Conservation (phyloP, 2,797 vertebrate species). For the Cuniculus paca region DNA sequence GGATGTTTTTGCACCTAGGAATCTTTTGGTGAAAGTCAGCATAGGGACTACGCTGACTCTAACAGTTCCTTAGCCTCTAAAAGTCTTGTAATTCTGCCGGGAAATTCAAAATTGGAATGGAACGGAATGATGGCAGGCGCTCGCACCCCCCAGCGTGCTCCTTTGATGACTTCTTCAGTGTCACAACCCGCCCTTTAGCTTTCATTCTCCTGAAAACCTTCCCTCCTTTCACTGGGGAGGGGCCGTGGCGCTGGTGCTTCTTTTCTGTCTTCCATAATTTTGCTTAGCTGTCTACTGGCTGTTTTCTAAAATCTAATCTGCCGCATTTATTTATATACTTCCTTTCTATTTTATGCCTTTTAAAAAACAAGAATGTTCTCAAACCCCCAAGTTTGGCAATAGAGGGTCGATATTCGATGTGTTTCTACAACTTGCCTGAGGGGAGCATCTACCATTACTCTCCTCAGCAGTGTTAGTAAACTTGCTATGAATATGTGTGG, state of each 20-base stretch:
- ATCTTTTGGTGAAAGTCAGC: not conserved
- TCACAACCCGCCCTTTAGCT: not conserved
- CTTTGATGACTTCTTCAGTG: not conserved
- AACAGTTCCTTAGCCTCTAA: not conserved
- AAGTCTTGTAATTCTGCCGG: not conserved
- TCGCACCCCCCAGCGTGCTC: not conserved
- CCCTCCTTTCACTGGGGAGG: not conserved
- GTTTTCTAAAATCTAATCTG: not conserved
- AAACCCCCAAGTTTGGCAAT: not conserved
- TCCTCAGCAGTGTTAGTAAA: not conserved
- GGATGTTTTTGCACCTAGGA: not conserved
- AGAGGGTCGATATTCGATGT: not conserved
- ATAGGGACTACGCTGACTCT: not conserved
- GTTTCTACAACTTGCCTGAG: not conserved
- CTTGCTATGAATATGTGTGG: not conserved
- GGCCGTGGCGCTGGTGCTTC: not conserved
- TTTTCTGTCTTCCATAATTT: not conserved
- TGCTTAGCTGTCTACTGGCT: not conserved
- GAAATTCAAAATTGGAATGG: not conserved
- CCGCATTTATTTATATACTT: not conserved
- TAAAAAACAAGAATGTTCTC: not conserved
- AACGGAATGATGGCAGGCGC: not conserved
- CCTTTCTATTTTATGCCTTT: not conserved
- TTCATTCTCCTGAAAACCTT: not conserved
- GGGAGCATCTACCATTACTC: not conserved